These are phyloP conservation scores for Tinea trinotella DNA, from an alignment of 2,888 invertebrate species.

Conservation along the genomic window DNA sequence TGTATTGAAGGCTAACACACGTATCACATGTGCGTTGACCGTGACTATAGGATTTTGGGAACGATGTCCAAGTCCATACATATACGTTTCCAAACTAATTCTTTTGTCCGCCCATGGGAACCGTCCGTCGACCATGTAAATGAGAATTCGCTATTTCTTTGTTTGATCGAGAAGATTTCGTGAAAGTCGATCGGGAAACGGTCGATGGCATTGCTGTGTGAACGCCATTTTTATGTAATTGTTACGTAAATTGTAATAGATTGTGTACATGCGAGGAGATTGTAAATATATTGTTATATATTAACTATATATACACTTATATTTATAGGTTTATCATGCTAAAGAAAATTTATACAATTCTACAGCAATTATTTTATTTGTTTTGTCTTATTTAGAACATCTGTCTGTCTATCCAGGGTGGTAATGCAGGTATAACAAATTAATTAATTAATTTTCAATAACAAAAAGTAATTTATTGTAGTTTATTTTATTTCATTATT, in stretches of 20 bases:
- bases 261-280: constrained; percentile 1
- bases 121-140: constrained; percentile 48
- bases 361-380: too few relatives aligned
- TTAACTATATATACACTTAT: too few relatives aligned
- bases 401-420: too few relatives aligned
- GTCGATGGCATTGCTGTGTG: constrained; percentile 44
- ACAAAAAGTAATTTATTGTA: too few relatives aligned
- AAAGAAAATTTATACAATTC: too few relatives aligned
- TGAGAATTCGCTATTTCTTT: constrained; percentile 69
- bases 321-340: too few relatives aligned
- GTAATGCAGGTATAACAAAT: too few relatives aligned
- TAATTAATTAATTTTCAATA: too few relatives aligned
- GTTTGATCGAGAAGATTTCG: constrained; percentile 56
- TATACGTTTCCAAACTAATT: constrained; percentile 30
- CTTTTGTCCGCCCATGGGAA: constrained; percentile 69
- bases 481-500: too few relatives aligned
- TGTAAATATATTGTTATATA: background rate
- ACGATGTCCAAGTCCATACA: background rate
- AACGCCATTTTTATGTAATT: constrained; percentile 72
- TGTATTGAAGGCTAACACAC: constrained; percentile 14
- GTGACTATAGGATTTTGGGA: constrained; percentile 60
- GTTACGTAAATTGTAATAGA: constrained; percentile 41
- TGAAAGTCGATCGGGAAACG: constrained; percentile 70
- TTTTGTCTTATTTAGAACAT: too few relatives aligned
- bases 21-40: constrained; percentile 27